Conservation (phyloP, 2,113 vertebrate genomes). For the Chaetodon auriga region DNA sequence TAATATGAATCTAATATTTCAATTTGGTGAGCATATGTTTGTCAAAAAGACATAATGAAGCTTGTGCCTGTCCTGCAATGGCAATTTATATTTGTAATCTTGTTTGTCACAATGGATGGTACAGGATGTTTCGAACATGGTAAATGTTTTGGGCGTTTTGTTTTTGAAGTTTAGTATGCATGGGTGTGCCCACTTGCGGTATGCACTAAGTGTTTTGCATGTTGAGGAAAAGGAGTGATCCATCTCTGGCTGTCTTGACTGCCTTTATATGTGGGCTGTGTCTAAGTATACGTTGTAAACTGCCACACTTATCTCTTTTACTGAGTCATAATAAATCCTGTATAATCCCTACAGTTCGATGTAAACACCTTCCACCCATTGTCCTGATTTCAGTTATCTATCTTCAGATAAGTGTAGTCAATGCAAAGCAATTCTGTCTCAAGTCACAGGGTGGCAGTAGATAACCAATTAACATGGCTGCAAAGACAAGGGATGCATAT, state of each 20-base stretch:
- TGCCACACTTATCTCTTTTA: not conserved
- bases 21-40: not conserved
- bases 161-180: not conserved
- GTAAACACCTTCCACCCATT: not conserved
- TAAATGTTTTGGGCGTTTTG: not conserved
- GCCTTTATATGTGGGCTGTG: not conserved
- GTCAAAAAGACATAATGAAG: not conserved
- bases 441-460: constrained; percentile 53
- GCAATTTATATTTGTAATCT: not conserved
- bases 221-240: not conserved
- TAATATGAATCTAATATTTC: not conserved
- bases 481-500: not conserved
- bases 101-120: not conserved
- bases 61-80: not conserved
- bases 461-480: not conserved
- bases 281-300: not conserved
- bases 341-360: not conserved
- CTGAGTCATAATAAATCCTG: not conserved
- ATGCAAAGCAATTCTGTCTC: constrained; percentile 24
- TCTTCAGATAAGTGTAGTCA: not conserved
- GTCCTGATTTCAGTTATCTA: not conserved
- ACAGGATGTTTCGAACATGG: not conserved
- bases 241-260: not conserved
- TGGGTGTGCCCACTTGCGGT: not conserved
- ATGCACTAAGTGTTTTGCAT: constrained; percentile 1